These are phyloP conservation scores for Terebella lapidaria DNA, from an alignment of 2,888 invertebrate species.

Conservation along the genomic window DNA sequence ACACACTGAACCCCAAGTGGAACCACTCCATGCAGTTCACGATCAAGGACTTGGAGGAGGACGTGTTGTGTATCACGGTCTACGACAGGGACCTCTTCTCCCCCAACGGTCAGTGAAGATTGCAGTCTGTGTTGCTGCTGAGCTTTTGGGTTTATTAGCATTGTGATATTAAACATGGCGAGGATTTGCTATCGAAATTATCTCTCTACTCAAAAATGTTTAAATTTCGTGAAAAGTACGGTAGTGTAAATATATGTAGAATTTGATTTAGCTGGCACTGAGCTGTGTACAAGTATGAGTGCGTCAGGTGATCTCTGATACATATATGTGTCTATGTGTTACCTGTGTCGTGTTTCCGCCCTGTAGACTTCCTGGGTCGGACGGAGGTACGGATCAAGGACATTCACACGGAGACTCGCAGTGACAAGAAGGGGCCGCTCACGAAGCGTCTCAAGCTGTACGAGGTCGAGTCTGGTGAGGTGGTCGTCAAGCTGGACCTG, in stretches of 20 bases:
- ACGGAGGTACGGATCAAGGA: slow-evolving; percentile 66
- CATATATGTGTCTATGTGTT: too few species aligned
- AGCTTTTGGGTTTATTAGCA: not conserved
- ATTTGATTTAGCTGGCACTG: too few species aligned
- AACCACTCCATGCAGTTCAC: slow-evolving; percentile 74
- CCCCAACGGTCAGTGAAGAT: slow-evolving; percentile 64
- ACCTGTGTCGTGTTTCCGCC: too few species aligned
- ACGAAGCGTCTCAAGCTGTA: slow-evolving; percentile 63
- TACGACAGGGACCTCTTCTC: slow-evolving; percentile 68
- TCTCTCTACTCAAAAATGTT: too few species aligned
- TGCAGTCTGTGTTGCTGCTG: too few species aligned
- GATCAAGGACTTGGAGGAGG: slow-evolving; percentile 65
- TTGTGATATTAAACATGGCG: too few species aligned
- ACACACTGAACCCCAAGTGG: slow-evolving; percentile 65
- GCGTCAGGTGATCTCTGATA: too few species aligned
- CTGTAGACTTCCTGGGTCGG: slow-evolving; percentile 67
- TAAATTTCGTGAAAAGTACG: too few species aligned
- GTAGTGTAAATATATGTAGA: too few species aligned
- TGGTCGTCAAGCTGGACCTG: slow-evolving; percentile 67
- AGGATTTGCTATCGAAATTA: too few species aligned
- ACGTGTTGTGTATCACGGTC: slow-evolving; percentile 67
- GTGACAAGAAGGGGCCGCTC: slow-evolving; percentile 62
- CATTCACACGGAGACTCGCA: slow-evolving; percentile 59
- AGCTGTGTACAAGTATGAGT: too few species aligned
- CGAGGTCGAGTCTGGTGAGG: slow-evolving; percentile 68